Evolutionary conservation across 2,888 invertebrate species (phyloP), one percentile per base, ranked within the genome.

Genomic region (Osmoderma eremita): DNA sequence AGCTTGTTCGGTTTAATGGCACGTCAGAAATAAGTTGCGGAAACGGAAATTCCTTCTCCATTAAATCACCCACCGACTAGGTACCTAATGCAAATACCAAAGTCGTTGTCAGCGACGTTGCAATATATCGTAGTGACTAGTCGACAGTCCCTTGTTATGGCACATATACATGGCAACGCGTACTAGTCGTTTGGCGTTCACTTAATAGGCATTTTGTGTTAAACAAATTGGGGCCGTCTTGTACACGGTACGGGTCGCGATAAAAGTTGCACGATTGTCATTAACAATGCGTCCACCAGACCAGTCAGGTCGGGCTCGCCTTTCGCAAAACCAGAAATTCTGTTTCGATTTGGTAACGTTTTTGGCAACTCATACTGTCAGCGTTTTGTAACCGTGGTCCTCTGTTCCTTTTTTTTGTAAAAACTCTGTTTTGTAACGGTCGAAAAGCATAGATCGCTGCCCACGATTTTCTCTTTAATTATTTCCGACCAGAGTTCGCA

Each of bases 171-270:
- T 12, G 20, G 22, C 13, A 12, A 13, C 30, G 3, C 22, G 41
- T 18, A 13, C 20, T 45, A 45, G 45, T 58, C 58, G 42, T 6
- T 30, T 10, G 22, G 42, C 15, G 24, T 15, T 45, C 53, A 36
- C 64, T 62, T 69, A 71, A 71, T 69, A 65, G 69, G 65, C 56
- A 39, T 71, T 68, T 68, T 61, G 67, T 68, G 69, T 71, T 71
- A 61, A 64, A 71, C 69, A 71, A 71, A 65, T 58, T 48, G 54
- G 24, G 38, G 45, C 53, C 36, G 54, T 54, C 53, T 58, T 58
- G 58, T 58, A 58, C 58, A 42, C 42, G 58, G 18, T 42, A 58
- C 13, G 39, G 58, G 58, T 58, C 58, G 24, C 45, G 58, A 58
- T 58, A 58, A 58, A 58, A 58, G 15, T 58, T 58, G 58, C 45